Evolutionary conservation across 2,888 invertebrate species (phyloP), one percentile per base, ranked within the genome.

Genomic region (Onthophagus sagittarius): DNA sequence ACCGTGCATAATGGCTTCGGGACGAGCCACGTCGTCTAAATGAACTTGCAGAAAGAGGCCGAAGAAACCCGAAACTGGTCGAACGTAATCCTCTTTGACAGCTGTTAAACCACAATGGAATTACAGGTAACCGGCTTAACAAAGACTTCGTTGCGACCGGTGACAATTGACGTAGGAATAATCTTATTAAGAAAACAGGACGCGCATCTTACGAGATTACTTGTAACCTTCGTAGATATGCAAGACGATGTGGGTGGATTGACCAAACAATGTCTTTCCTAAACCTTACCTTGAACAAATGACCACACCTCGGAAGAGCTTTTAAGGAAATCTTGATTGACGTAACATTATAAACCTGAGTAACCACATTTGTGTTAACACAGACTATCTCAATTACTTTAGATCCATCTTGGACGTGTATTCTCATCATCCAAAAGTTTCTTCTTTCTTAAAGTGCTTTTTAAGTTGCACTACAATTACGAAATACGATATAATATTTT

Each of bases 71-170:
- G 75, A 76, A 75, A 76, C 76, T 75, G 69, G 39, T 73, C 71
- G 39, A n/a, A 9, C 70, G 31, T 77, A 77, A 77, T 77, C 77
- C 76, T 67, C 75, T 77, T 75, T 77, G 76, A 76, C 75, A 75
- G 76, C 75, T 76, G 76, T 75, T 74, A 76, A 73, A 75, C 77
- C 77, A 75, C 77, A 77, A 79, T 76, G 63, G 75, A 72, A 77
- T 77, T 79, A 77, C 75, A 71, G 75, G 78, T 79, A 79, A 79
- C 77, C 78, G 77, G 76, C 77, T 79, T 77, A 77, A 73, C 74
- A 72, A 71, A 73, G 67, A 23, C 76, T 77, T 75, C 77, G 75
- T 72, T 76, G 76, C 77, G 76, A 73, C 71, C 73, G 67, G 75
- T 69, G 70, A 76, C 77, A 78, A 78, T 78, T 75, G 77, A 71